Evolutionary conservation across 2,797 vertebrate genomes (phyloP), one percentile per base, ranked within the genome.

Genomic region (Furcifer pardalis): DNA sequence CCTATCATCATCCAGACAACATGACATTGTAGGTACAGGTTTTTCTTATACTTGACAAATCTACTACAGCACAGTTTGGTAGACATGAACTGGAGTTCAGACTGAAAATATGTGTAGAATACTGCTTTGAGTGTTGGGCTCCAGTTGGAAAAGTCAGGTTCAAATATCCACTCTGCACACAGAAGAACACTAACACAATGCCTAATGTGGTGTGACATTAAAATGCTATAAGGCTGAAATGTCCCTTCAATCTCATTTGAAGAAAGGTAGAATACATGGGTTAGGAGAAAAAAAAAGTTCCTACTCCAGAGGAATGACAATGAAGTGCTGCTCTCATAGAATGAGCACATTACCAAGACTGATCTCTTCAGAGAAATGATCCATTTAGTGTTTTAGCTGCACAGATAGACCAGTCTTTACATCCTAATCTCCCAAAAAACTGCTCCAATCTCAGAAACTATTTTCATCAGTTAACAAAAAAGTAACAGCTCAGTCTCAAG

Each of bases 401-500:
- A 25, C 3, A 37, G 59, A 46, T 8, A 72, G 72, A 30, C 76
- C 7, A 2, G 82, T 72, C 74, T 76, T 88, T 79, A 40, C 30
- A 75, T 68, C 15, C 73, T 32, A 2, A 5, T 40, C 63, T 68
- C 10, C 10, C 63, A 27, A 46, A 60, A 59, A n/a, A 40, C 3
- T 7, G 7, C 21, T 23, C 30, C 27, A 2, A 44, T 1, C 13
- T 25, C 46, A 49, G 6, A 49, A 49, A 49, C 27, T 52, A 84
- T 62, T 86, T 42, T 23, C 81, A 85, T 59, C 87, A 40, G 15
- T 74, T 59, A 1, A 2, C 62, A 72, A 23, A 71, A 30, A 72
- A 82, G 84, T 85, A 84, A 88, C 69, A 87, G 44, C 44, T 35
- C 12, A 46, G 27, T 81, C 73, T 82, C 85, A 91, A 79, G 65